phyloP scores from a whole-genome alignment of 1,140 invertebrate genomes.

The Diplogasteroides magnus region DNA sequence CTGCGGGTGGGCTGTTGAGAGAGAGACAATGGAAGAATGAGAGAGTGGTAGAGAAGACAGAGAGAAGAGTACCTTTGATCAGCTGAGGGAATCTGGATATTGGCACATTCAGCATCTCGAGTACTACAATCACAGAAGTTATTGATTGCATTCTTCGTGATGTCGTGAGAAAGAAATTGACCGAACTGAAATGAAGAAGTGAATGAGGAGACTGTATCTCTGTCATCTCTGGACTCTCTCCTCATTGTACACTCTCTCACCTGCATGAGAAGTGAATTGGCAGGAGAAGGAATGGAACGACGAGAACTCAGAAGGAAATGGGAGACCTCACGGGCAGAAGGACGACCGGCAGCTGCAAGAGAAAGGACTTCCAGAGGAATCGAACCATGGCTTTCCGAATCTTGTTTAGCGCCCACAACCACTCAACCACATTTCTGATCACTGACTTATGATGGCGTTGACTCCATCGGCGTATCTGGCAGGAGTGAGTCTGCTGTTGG shows the following conservation, averaged over 20 bases:
- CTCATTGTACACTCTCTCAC: constrained; percentile 16
- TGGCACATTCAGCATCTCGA: constrained; percentile 15
- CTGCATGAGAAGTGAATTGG: constrained; percentile 31
- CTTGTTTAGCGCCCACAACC: neutral
- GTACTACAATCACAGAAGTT: constrained; percentile 19
- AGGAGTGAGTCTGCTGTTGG: constrained; percentile 73
- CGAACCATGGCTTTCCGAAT: neutral
- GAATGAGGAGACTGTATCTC: neutral
- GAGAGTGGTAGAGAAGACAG: no score
- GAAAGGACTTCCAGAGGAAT: neutral
- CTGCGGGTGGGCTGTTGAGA: no score
- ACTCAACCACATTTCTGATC: neutral
- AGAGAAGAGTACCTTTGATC: constrained; percentile 16
- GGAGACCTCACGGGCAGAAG: constrained; percentile 33
- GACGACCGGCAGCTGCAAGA: constrained; percentile 13
- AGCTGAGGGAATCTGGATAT: constrained; percentile 20
- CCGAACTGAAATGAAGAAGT: constrained; percentile 29
- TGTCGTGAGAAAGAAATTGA: constrained; percentile 36
- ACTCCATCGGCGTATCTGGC: constrained; percentile 94
- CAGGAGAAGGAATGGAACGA: constrained; percentile 13
- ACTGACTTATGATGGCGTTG: constrained; percentile 66
- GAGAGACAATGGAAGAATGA: no score
- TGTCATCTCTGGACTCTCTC: no score
- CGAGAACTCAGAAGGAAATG: constrained; percentile 24
- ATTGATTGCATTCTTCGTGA: constrained; percentile 28